phyloP scores from a whole-genome alignment of 2,113 vertebrate species.

The Ceuthmochares aereus region DNA sequence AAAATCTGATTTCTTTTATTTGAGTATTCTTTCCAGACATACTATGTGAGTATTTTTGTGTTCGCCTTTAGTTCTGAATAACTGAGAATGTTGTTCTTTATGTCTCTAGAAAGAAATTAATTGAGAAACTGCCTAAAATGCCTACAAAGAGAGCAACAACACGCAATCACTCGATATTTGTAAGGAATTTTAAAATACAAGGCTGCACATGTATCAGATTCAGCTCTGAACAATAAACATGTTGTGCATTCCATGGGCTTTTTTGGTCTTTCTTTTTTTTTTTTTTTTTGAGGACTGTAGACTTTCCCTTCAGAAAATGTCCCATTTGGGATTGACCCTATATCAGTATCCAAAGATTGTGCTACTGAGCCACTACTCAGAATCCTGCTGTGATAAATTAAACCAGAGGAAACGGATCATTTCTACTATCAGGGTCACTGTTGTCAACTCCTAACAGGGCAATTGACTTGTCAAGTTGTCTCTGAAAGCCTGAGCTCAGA shows the following conservation, averaged over 20 bases:
- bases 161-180: rapidly evolving
- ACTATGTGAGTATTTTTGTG: background rate
- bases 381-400: conserved; percentile 38
- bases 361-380: conserved; percentile 35
- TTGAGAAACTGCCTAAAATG: background rate
- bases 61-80: background rate
- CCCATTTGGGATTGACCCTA: background rate
- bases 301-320: background rate
- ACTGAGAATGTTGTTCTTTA: background rate
- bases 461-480: conserved; percentile 71
- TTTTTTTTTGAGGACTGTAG: background rate
- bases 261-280: too few species aligned
- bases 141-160: background rate
- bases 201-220: background rate
- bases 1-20: background rate
- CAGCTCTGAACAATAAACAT: background rate
- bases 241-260: background rate
- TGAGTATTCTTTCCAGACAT: background rate
- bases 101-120: background rate
- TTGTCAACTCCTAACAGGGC: conserved; percentile 67
- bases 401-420: conserved; percentile 66
- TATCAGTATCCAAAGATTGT: background rate
- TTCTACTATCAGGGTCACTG: conserved; percentile 70
- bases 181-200: background rate
- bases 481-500: conserved; percentile 34